Percentiles rank a stretch among this genome's conserved stretches.
These are phyloP conservation scores for Setipinna tenuifilis DNA, from an alignment of 2,797 vertebrate genomes.

Conservation along the genomic window DNA sequence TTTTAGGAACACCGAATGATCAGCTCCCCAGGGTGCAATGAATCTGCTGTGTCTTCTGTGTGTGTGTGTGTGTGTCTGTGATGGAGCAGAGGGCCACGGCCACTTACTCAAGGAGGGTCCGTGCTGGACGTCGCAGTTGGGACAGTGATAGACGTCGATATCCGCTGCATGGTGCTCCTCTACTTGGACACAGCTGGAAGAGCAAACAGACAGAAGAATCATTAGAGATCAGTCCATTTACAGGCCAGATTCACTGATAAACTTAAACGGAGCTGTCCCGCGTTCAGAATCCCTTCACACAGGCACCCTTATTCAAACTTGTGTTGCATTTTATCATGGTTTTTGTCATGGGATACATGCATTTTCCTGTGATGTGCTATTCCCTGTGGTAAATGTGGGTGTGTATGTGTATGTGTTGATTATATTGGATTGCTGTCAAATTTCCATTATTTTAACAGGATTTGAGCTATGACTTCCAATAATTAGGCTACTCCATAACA, in stretches of 20 bases:
- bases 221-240: background rate
- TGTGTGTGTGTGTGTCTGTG: background rate
- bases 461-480: background rate
- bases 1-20: slow-evolving; percentile 43
- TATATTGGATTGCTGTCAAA: background rate
- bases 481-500: background rate
- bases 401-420: background rate
- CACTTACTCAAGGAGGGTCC: slow-evolving; percentile 96
- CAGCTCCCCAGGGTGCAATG: background rate
- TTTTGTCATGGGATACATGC: too few relatives aligned
- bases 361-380: too few relatives aligned
- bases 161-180: slow-evolving; percentile 97
- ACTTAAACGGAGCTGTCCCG: background rate
- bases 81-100: background rate
- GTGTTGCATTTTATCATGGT: background rate
- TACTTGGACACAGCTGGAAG: slow-evolving; percentile 91
- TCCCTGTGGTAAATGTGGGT: too few relatives aligned
- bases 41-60: background rate
- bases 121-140: slow-evolving; percentile 89
- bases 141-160: slow-evolving; percentile 98
- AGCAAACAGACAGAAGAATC: slow-evolving; percentile 21
- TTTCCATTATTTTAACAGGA: background rate
- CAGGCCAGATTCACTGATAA: background rate
- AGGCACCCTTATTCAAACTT: background rate
- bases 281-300: background rate